phyloP scores from a whole-genome alignment of 2,888 invertebrate genomes.

The Cetonia aurata region DNA sequence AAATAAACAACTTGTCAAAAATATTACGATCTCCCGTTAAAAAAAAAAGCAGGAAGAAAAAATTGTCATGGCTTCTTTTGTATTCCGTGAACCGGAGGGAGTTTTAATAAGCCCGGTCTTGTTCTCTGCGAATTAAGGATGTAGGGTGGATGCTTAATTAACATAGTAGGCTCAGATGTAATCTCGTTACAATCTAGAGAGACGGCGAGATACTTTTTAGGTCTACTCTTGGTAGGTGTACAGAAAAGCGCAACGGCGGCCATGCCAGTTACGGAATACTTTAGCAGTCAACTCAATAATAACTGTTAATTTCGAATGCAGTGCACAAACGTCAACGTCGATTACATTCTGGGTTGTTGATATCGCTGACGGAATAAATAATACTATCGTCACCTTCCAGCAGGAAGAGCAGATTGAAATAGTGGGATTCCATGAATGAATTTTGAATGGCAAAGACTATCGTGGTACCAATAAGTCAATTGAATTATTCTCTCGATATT shows the following conservation, averaged over 20 bases:
- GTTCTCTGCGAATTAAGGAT: slow-evolving; percentile 26
- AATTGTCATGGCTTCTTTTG: slow-evolving; percentile 17
- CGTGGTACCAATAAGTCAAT: no score
- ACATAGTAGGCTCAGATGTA: slow-evolving; percentile 30
- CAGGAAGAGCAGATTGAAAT: no score
- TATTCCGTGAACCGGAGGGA: not conserved
- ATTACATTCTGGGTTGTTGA: not conserved
- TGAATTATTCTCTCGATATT: no score
- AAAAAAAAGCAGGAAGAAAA: slow-evolving; percentile 9
- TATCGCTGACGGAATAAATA: slow-evolving; percentile 41
- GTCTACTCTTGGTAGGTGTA: slow-evolving; percentile 10
- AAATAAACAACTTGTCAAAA: slow-evolving; percentile 11
- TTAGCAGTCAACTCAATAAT: slow-evolving; percentile 22
- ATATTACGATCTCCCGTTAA: slow-evolving; percentile 6
- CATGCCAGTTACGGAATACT: slow-evolving; percentile 12
- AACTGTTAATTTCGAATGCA: slow-evolving; percentile 14
- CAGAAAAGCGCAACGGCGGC: not conserved
- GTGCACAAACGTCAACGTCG: slow-evolving; percentile 16
- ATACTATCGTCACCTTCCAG: no score
- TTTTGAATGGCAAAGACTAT: no score
- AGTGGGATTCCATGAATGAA: no score
- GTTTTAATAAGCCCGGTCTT: slow-evolving; percentile 32
- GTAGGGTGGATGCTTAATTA: slow-evolving; percentile 39
- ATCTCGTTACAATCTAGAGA: slow-evolving; percentile 30
- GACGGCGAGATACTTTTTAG: slow-evolving; percentile 15